Percentiles rank a stretch among this genome's conserved stretches.
Conservation (phyloP, 2,888 invertebrate genomes). For the Tachystola acroxantha region DNA sequence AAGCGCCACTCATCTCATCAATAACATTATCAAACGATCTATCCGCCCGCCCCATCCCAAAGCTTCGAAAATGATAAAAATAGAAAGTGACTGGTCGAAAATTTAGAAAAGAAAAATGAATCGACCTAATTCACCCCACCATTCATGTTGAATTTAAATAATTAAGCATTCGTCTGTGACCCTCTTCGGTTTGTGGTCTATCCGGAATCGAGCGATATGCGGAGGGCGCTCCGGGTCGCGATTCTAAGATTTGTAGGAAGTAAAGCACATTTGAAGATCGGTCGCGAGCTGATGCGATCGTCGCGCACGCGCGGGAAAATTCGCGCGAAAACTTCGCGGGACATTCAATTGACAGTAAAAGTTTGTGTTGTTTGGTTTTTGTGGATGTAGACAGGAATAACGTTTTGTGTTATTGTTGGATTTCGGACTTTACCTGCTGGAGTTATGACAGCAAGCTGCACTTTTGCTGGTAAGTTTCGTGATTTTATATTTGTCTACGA, state of each 20-base stretch:
- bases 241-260: conserved; percentile 10
- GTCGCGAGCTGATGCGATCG: conserved; percentile 15
- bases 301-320: conserved; percentile 18
- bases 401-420: background rate
- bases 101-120: conserved; percentile 7
- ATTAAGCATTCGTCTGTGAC: conserved; percentile 20
- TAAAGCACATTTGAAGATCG: conserved; percentile 18
- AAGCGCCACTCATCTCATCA: background rate
- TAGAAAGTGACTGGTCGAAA: conserved; percentile 11
- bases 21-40: background rate
- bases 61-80: conserved; percentile 8
- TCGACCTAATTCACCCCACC: conserved; percentile 10
- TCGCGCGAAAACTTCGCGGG: conserved; percentile 11
- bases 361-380: conserved; percentile 1
- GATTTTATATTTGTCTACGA: too few species aligned
- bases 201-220: conserved; percentile 19
- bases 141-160: conserved; percentile 9
- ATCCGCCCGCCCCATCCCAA: background rate
- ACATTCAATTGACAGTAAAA: conserved; percentile 3
- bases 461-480: background rate
- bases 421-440: background rate
- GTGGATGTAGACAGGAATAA: background rate
- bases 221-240: conserved; percentile 9
- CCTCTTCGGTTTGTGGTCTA: conserved; percentile 18
- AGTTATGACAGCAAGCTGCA: background rate